Evolutionary conservation across 2,888 invertebrate genomes (phyloP).

Genomic region (Habroteleia sp.): DNA sequence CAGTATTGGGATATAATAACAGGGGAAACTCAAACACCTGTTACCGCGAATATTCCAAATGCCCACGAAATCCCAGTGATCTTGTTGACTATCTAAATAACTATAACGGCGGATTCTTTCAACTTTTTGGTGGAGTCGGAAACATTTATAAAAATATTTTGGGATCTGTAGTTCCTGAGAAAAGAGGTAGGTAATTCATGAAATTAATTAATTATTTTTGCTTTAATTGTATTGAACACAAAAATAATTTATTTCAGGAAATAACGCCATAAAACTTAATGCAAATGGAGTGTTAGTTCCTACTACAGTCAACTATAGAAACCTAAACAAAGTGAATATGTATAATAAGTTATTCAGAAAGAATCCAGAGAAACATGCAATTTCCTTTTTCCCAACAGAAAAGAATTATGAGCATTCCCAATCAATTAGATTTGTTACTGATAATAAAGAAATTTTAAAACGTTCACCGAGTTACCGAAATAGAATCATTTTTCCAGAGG

Average conservation of each 20-base stretch:
- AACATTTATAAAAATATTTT: slow-evolving; percentile 36
- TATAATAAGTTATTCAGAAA: too few species aligned
- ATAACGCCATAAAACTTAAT: too few species aligned
- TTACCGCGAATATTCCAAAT: slow-evolving; percentile 86
- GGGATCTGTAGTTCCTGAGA: slow-evolving; percentile 3
- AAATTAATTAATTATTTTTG: too few species aligned
- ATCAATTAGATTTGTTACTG: slow-evolving; percentile 23
- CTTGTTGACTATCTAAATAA: slow-evolving; percentile 91
- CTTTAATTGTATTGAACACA: too few species aligned
- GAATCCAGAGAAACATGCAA: too few species aligned
- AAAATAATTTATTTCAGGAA: too few species aligned
- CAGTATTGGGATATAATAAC: slow-evolving; percentile 87
- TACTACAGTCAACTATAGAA: too few species aligned
- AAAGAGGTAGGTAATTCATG: slow-evolving; percentile 23
- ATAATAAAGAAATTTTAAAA: slow-evolving; percentile 71
- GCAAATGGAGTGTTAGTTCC: too few species aligned
- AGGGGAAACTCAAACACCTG: slow-evolving; percentile 84
- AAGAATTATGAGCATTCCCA: neutral
- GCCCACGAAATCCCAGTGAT: slow-evolving; percentile 88
- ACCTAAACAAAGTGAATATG: too few species aligned
- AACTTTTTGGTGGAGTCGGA: slow-evolving; percentile 84
- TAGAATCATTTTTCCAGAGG: slow-evolving; percentile 32
- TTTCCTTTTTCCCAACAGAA: neutral
- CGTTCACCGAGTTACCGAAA: slow-evolving; percentile 65
- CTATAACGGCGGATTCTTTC: slow-evolving; percentile 92